Base-by-base conservation (phyloP, 2,113 vertebrate species). In the Lagopus leucura region DNA sequence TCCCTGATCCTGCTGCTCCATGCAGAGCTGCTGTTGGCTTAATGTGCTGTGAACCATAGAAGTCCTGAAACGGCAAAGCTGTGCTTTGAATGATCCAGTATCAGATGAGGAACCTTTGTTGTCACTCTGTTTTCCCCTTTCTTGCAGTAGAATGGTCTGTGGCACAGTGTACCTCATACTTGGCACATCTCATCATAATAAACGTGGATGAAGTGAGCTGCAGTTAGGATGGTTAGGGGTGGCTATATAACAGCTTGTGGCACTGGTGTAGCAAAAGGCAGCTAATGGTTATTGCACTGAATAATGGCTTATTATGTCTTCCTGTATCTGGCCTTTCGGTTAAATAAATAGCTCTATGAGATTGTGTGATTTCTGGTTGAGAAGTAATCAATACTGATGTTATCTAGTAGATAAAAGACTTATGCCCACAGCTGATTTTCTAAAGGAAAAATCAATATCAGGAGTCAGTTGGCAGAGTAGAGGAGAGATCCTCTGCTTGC, bases 341-440 rank as follows among this genome's bases (percentile, higher is more conserved):
- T 93, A 85, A 94, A 94, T 80, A n/a, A 95, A 80, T 74, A 85
- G 79, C 86, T 83, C 0, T 94, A 60, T 83, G 67, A 88, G 50
- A 86, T 17, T 64, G 47, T 89, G 85, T 92, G 91, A 74, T 92
- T 94, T 64, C 81, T 93, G 27, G 55, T 36, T 87, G 82, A 92
- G 69, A 92, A 88, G 48, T 91, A 92, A 86, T 96, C 93, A 77
- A 92, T 97, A 88, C 38, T 77, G 75, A 63, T 92, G 79, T 91
- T 60, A 71, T 63, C 77, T 95, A 78, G 47, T 85, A 90, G 22
- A 89, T 55, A 83, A 92, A 88, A 64, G 47, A 69, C 80, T 93
- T 75, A 54, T 5, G 74, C 91, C 36, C 93, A 58, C 52, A 93
- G 77, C 93, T 96, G 92, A 94, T 94, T 42, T 88, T 91, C 50